These are phyloP conservation scores for Ariolimax columbianus DNA, from an alignment of 2,888 invertebrate species.

Conservation along the genomic window DNA sequence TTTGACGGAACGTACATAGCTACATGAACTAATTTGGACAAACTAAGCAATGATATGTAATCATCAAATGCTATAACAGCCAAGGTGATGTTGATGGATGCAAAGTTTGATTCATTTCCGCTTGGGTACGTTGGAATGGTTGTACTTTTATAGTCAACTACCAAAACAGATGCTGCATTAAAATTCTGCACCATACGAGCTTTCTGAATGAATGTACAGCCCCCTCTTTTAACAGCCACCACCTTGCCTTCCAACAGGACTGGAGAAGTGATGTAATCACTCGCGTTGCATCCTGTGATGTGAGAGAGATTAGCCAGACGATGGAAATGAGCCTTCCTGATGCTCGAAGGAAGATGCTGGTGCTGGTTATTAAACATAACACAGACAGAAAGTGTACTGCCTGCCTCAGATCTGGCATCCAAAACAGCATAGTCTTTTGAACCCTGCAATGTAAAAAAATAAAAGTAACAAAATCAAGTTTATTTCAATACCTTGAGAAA, in stretches of 20 bases:
- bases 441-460: background rate
- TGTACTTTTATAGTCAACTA: constrained; percentile 59
- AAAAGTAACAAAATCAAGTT: background rate
- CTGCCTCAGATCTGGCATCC: background rate
- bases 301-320: constrained; percentile 22
- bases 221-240: constrained; percentile 69
- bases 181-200: constrained; percentile 66
- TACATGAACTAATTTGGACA: constrained; percentile 54
- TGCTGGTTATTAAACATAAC: constrained; percentile 27
- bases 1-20: constrained; percentile 64
- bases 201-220: constrained; percentile 73
- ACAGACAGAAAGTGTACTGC: constrained; percentile 5
- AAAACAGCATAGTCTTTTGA: background rate
- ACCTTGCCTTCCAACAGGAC: constrained; percentile 49
- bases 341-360: constrained; percentile 22
- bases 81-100: constrained; percentile 68
- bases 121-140: constrained; percentile 56
- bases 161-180: constrained; percentile 62
- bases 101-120: constrained; percentile 64
- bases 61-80: constrained; percentile 59
- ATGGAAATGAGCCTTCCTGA: background rate
- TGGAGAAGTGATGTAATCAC: constrained; percentile 17
- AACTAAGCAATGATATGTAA: background rate
- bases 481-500: too few species aligned
- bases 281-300: constrained; percentile 21